Percentiles rank a stretch among this genome's conserved stretches.
These are phyloP conservation scores for Cyclargus thomasi DNA, from an alignment of 1,140 invertebrate species.

Conservation along the genomic window DNA sequence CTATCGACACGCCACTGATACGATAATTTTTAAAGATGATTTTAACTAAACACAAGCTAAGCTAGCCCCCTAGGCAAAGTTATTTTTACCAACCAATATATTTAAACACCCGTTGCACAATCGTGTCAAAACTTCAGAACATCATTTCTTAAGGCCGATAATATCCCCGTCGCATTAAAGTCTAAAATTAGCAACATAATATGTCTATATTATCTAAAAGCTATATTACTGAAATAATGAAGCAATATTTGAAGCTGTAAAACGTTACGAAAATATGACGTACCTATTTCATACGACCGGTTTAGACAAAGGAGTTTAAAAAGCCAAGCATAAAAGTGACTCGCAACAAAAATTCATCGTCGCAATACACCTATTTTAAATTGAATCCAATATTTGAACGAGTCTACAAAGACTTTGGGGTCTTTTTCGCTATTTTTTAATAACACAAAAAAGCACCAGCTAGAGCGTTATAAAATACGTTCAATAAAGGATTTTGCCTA, in stretches of 20 bases:
- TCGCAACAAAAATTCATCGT: background rate
- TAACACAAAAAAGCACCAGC: background rate
- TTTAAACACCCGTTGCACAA: no score
- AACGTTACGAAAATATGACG: background rate
- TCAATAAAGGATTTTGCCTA: background rate
- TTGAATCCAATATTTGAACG: background rate
- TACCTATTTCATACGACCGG: background rate
- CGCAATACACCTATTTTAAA: background rate
- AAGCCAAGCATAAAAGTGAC: background rate
- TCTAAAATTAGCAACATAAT: no score
- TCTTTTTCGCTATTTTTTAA: background rate
- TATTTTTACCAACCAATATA: no score
- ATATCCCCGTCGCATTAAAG: no score
- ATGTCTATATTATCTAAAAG: no score
- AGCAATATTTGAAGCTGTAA: background rate
- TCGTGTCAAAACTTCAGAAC: no score
- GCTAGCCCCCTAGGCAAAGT: no score
- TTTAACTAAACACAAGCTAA: no score
- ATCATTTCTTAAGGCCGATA: no score
- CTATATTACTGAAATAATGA: no score
- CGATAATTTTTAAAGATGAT: no score
- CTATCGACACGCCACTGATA: no score
- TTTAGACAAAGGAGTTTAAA: background rate
- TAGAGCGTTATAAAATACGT: background rate
- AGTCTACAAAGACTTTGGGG: background rate